Base-by-base conservation (phyloP, 2,113 vertebrate genomes). In the Grammomys surdaster region DNA sequence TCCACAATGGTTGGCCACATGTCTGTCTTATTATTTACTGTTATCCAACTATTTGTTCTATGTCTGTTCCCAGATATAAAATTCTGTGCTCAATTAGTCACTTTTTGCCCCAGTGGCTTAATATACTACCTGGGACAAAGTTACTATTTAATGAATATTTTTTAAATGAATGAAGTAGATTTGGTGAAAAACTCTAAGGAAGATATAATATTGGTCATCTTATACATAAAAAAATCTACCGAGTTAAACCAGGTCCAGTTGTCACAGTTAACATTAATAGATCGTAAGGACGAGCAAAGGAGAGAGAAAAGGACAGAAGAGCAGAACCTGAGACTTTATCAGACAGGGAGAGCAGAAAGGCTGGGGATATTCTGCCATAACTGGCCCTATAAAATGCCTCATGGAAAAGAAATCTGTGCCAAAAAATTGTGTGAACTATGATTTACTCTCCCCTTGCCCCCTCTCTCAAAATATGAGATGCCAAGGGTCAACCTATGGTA, bases 191-290 rank as follows among this genome's bases (percentile, higher is more conserved):
- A 82, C 17, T 82, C 43, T 24, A 77, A 84, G 48, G 14, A 88
- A 84, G 28, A 24, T 43, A 12, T 81, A 75, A 58, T 72, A 31
- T 19, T 75, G 88, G 85, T 76, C 26, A 76, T 60, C 26, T 82
- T 82, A 76, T 77, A 17, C 76, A 65, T 77, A n/a, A 73, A 65
- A 96, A 89, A 89, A 20, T 70, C 43, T 84, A 54, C 17, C 26
- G 65, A n/a, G 31, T 43, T 88, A 84, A 40, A n/a, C 22, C n/a
- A 40, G 70, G 60, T 9, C 11, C 1, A 48, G 58, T 70, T 5
- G 76, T 31, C 63, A 65, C 51, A 51, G 11, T 51, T 51, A 51
- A 51, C 51, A 36, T 77, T 84, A 72, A 22, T 76, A 10, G 80
- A 9, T 28, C 69, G 75, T 72, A n/a, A 82, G 60, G 81, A 56